phyloP scores from a whole-genome alignment of 2,888 invertebrate species.

The Morpho deidamia region DNA sequence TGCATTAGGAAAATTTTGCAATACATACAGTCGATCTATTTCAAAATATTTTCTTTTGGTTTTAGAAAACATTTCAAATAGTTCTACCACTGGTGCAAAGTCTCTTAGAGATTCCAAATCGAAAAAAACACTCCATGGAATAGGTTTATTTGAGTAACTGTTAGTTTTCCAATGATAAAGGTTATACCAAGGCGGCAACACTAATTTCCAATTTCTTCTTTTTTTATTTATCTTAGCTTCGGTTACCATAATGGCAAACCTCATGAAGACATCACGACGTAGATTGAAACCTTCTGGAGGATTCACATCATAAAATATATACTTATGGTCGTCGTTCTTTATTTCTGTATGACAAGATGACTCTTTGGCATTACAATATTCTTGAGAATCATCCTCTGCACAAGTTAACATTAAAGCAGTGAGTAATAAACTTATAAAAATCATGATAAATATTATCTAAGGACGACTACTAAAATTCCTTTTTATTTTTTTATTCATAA shows the following conservation, averaged over 20 bases:
- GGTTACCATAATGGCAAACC: conserved; percentile 90
- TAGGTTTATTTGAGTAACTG: conserved; percentile 72
- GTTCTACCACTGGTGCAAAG: conserved; percentile 92
- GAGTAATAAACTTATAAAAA: conserved; percentile 3
- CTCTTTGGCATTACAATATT: conserved; percentile 19
- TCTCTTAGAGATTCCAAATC: conserved; percentile 86
- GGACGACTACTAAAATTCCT: no score
- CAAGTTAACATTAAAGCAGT: conserved; percentile 6
- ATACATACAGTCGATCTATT: conserved; percentile 87
- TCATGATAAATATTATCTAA: conserved; percentile 4
- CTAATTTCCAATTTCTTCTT: conserved; percentile 79
- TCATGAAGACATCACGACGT: conserved; percentile 95
- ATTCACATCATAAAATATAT: conserved; percentile 95
- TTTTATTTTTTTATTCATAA: no score
- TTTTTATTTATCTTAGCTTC: conserved; percentile 77
- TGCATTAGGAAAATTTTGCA: conserved; percentile 92
- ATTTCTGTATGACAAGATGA: conserved; percentile 10
- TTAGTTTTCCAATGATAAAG: conserved; percentile 92
- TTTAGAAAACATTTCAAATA: conserved; percentile 83
- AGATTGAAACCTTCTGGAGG: conserved; percentile 98
- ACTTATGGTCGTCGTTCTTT: conserved; percentile 63
- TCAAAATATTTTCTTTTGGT: conserved; percentile 41
- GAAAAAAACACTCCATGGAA: conserved; percentile 93
- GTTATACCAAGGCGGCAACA: conserved; percentile 95
- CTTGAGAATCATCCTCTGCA: conserved; percentile 13